Conservation (phyloP, 2,113 vertebrate genomes). For the Puntigrus tetrazona region DNA sequence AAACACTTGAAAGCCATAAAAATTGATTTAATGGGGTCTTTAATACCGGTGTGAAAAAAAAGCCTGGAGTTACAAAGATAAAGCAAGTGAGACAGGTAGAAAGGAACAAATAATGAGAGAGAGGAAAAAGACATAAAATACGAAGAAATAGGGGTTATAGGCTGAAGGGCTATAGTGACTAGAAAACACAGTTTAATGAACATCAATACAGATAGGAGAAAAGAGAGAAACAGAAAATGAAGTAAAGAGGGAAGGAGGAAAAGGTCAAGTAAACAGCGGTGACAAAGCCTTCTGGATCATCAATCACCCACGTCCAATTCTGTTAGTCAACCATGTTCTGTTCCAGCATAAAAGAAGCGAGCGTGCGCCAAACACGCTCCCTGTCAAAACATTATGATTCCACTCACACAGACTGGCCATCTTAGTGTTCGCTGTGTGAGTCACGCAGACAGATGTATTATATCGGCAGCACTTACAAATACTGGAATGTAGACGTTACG, state of each 20-base stretch:
- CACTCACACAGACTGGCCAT: slow-evolving; percentile 29
- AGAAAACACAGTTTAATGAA: slow-evolving; percentile 38
- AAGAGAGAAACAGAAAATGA: neutral
- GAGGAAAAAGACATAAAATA: neutral
- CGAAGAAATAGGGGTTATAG: neutral
- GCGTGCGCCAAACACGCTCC: slow-evolving; percentile 15
- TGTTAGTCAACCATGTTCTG: neutral
- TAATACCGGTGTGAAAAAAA: neutral
- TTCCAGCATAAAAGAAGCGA: neutral
- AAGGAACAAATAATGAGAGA: neutral
- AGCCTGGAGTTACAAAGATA: neutral
- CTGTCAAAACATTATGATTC: slow-evolving; percentile 46
- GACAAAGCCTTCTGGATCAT: slow-evolving; percentile 29
- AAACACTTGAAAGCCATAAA: neutral
- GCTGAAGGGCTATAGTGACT: neutral
- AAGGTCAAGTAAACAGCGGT: slow-evolving; percentile 36
- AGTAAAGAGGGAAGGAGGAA: slow-evolving; percentile 32
- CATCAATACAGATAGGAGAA: slow-evolving; percentile 26
- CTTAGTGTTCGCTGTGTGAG: slow-evolving; percentile 50
- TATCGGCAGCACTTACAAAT: slow-evolving; percentile 52
- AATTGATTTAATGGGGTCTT: neutral
- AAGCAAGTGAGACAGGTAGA: neutral
- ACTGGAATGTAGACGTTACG: slow-evolving; percentile 30
- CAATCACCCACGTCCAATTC: slow-evolving; percentile 17
- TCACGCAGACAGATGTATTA: slow-evolving; percentile 50